phyloP scores from a whole-genome alignment of 2,797 vertebrate species.

The Xenops minutus region DNA sequence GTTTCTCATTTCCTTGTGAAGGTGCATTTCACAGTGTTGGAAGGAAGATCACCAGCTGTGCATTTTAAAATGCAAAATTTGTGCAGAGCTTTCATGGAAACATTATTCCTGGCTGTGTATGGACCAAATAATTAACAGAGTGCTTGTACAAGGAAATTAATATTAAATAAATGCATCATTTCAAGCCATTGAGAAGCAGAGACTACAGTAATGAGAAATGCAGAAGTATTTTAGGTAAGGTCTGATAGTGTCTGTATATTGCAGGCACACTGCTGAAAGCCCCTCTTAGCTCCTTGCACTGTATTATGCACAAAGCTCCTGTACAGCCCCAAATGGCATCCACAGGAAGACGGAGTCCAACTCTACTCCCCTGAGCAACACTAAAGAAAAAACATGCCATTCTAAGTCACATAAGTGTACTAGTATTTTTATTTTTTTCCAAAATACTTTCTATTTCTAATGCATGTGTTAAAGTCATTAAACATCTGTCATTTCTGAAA shows the following conservation, averaged over 20 bases:
- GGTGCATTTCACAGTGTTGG: background rate
- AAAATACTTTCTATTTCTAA: background rate
- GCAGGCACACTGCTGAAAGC: background rate
- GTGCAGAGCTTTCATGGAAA: background rate
- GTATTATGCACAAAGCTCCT: background rate
- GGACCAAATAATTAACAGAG: background rate
- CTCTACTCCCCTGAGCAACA: background rate
- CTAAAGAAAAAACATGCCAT: background rate
- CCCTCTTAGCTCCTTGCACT: background rate
- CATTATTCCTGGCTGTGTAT: background rate
- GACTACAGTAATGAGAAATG: background rate
- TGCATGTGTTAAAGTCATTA: background rate
- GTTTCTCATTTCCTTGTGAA: background rate
- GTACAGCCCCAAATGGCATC: accelerated
- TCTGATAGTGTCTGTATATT: background rate
- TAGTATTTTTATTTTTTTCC: background rate
- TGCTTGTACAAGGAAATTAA: background rate
- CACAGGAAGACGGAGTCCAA: background rate
- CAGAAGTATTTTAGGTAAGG: background rate
- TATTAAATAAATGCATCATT: background rate
- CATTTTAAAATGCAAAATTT: background rate
- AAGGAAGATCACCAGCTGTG: background rate
- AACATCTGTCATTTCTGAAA: background rate
- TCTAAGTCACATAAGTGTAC: background rate
- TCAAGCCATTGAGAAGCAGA: background rate